phyloP scores from a whole-genome alignment of 2,113 vertebrate genomes.

The Ifrita kowaldi region DNA sequence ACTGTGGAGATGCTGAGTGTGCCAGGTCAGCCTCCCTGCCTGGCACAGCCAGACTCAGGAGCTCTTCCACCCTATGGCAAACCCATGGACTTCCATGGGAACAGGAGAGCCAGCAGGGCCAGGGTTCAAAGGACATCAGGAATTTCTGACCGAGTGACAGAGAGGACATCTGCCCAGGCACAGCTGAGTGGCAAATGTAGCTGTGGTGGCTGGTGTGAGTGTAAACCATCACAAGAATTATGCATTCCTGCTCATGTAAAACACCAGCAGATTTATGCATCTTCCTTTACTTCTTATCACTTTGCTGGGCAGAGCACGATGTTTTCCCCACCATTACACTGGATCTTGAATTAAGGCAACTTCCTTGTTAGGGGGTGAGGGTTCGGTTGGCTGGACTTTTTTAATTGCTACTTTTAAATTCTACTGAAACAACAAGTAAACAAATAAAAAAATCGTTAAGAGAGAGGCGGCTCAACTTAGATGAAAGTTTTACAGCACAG shows the following conservation, averaged over 20 bases:
- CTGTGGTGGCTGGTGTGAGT: neutral
- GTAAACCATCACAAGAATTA: slow-evolving; percentile 12
- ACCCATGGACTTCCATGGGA: neutral
- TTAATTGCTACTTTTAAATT: slow-evolving; percentile 71
- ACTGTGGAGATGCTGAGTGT: neutral
- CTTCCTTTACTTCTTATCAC: neutral
- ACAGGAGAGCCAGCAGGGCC: neutral
- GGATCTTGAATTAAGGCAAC: slow-evolving; percentile 48
- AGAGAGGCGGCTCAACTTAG: slow-evolving; percentile 65
- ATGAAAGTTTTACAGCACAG: slow-evolving; percentile 70
- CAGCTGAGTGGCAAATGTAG: neutral
- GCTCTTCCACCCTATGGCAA: neutral
- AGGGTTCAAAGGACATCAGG: neutral
- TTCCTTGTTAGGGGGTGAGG: neutral
- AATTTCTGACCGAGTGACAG: too few species aligned
- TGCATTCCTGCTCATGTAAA: neutral
- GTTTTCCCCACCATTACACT: neutral
- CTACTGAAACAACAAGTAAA: slow-evolving; percentile 72
- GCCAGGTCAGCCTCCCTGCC: neutral
- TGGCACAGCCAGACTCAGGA: neutral
- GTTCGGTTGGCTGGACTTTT: neutral
- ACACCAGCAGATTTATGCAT: neutral
- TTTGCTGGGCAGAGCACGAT: neutral
- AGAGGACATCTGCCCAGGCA: neutral
- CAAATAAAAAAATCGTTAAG: slow-evolving; percentile 83